These are phyloP conservation scores for Chaitophorus viminalis DNA, from an alignment of 2,888 invertebrate species.

Conservation along the genomic window DNA sequence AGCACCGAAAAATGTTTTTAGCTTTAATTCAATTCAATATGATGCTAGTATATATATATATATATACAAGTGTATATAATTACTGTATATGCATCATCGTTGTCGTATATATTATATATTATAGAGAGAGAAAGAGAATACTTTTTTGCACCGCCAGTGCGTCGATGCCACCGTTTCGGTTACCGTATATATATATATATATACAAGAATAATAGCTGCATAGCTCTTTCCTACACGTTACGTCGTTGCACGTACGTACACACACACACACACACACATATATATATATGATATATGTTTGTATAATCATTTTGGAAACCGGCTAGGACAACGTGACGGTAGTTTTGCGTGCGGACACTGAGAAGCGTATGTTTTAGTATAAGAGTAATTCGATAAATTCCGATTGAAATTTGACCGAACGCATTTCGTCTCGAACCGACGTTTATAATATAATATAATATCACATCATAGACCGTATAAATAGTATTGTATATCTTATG, in stretches of 20 bases:
- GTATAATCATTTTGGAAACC: neutral
- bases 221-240: neutral
- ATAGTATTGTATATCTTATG: no score
- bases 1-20: constrained; percentile 30
- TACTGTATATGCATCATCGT: neutral
- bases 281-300: neutral
- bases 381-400: constrained; percentile 1
- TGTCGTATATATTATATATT: no score
- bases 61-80: constrained; percentile 13
- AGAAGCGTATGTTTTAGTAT: no score
- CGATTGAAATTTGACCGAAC: neutral
- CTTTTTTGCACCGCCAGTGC: constrained; percentile 11
- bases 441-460: neutral
- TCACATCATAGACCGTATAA: neutral
- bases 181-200: no score
- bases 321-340: neutral
- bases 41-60: constrained; percentile 9
- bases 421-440: neutral
- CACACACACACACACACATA: neutral
- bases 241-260: constrained; percentile 5
- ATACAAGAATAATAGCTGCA: neutral
- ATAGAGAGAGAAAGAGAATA: no score
- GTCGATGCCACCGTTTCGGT: neutral
- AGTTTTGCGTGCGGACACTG: no score
- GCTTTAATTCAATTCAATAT: constrained; percentile 44